Percentiles rank a stretch among this genome's conserved stretches.
phyloP scores from a whole-genome alignment of 2,888 invertebrate genomes.

The Tetanocera ferruginea region DNA sequence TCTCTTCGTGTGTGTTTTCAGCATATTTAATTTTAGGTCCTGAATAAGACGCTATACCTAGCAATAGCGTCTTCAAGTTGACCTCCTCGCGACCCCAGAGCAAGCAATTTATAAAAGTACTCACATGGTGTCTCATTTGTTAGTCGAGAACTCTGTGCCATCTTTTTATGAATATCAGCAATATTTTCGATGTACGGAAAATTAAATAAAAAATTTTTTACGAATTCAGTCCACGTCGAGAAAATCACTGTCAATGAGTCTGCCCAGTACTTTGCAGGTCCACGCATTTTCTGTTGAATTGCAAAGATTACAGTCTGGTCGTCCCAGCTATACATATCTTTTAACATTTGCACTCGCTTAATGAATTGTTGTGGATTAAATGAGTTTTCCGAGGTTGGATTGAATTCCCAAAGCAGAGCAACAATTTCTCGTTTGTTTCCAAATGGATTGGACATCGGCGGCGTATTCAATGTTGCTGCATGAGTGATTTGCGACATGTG shows the following conservation, averaged over 20 bases:
- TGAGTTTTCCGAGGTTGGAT: background rate
- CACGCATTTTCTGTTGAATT: constrained; percentile 27
- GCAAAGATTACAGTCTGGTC: background rate
- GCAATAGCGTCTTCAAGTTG: constrained; percentile 38
- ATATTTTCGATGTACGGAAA: constrained; percentile 41
- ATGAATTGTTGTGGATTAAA: background rate
- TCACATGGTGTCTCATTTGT: constrained; percentile 14
- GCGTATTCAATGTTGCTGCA: too few relatives aligned
- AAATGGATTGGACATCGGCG: background rate
- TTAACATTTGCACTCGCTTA: background rate
- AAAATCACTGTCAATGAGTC: constrained; percentile 43
- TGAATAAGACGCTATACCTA: constrained; percentile 34
- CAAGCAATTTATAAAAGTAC: constrained; percentile 43
- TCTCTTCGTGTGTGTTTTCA: background rate
- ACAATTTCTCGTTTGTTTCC: background rate
- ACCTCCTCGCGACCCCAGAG: constrained; percentile 36
- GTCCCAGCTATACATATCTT: background rate
- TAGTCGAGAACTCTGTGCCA: constrained; percentile 28
- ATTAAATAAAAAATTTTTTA: constrained; percentile 32
- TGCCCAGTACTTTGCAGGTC: constrained; percentile 43
- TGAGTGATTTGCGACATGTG: too few relatives aligned
- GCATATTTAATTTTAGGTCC: background rate
- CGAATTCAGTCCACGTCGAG: constrained; percentile 38
- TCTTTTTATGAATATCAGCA: constrained; percentile 42
- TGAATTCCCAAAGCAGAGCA: background rate